These are phyloP conservation scores for Thermophis baileyi DNA, from an alignment of 2,113 vertebrate species.

Conservation along the genomic window DNA sequence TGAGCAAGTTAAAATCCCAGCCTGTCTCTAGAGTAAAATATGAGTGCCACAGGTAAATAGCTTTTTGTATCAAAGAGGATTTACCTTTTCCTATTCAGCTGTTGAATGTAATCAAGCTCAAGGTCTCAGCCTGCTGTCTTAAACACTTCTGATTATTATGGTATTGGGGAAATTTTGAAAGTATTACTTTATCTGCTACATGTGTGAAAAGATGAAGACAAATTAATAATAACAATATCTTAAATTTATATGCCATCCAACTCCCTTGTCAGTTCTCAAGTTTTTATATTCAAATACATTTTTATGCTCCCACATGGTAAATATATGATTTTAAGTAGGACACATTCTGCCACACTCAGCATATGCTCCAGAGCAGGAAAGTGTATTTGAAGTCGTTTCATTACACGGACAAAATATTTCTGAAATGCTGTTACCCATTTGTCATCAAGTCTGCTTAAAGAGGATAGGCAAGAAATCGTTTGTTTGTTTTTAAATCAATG, in stretches of 20 bases:
- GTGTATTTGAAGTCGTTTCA: neutral
- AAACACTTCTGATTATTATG: neutral
- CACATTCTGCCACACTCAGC: neutral
- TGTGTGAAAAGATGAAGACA: neutral
- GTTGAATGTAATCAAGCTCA: neutral
- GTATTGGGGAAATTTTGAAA: neutral
- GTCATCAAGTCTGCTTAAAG: neutral
- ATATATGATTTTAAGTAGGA: neutral
- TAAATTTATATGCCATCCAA: neutral
- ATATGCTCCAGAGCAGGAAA: neutral
- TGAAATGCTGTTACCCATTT: neutral
- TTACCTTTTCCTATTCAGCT: neutral
- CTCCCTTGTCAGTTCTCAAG: neutral
- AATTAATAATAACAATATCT: neutral
- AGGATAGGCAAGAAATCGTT: neutral
- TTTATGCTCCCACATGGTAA: neutral
- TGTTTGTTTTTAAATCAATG: neutral
- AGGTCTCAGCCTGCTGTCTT: neutral
- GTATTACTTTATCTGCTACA: neutral
- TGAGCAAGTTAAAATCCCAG: neutral
- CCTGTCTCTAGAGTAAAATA: neutral
- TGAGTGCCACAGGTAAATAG: neutral
- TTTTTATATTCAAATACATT: neutral
- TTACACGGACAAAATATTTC: neutral
- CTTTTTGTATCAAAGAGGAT: neutral